Evolutionary conservation across 1,140 invertebrate genomes (phyloP).

Genomic region (Tetranychus urticae): DNA sequence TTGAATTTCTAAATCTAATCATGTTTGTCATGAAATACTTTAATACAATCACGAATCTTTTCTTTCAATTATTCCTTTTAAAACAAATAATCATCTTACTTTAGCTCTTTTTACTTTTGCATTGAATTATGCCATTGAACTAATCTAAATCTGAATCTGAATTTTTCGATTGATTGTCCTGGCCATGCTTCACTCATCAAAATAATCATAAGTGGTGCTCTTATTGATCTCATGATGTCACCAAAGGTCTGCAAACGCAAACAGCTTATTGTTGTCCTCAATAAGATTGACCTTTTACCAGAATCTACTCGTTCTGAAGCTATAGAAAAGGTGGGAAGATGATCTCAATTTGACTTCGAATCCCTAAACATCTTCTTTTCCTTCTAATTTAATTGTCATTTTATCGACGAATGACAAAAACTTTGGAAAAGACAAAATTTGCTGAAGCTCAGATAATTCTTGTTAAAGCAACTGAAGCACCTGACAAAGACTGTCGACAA

Average conservation of each 20-base stretch:
- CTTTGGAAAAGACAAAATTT: constrained; percentile 36
- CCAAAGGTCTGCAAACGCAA: constrained; percentile 52
- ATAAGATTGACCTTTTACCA: constrained; percentile 42
- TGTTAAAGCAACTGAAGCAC: constrained; percentile 30
- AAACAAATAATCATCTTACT: too few species aligned
- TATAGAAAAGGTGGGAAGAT: constrained; percentile 30
- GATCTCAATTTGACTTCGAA: constrained; percentile 1
- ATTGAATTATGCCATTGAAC: too few species aligned
- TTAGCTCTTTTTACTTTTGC: too few species aligned
- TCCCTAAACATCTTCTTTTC: background rate
- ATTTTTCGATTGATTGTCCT: constrained; percentile 43
- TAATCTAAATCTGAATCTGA: too few species aligned
- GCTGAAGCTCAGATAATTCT: constrained; percentile 27
- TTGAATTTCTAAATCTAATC: too few species aligned
- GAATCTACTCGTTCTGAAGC: constrained; percentile 22
- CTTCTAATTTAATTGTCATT: background rate
- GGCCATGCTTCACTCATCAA: constrained; percentile 50
- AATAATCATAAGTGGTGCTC: constrained; percentile 45
- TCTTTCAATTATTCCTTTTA: too few species aligned
- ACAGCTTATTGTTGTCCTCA: constrained; percentile 46
- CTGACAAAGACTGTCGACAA: constrained; percentile 14
- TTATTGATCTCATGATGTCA: constrained; percentile 50
- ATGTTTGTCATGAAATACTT: too few species aligned
- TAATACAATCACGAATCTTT: too few species aligned
- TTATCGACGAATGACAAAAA: constrained; percentile 25